Conservation (phyloP, 2,797 vertebrate genomes). For the Adrianichthys oophorus region DNA sequence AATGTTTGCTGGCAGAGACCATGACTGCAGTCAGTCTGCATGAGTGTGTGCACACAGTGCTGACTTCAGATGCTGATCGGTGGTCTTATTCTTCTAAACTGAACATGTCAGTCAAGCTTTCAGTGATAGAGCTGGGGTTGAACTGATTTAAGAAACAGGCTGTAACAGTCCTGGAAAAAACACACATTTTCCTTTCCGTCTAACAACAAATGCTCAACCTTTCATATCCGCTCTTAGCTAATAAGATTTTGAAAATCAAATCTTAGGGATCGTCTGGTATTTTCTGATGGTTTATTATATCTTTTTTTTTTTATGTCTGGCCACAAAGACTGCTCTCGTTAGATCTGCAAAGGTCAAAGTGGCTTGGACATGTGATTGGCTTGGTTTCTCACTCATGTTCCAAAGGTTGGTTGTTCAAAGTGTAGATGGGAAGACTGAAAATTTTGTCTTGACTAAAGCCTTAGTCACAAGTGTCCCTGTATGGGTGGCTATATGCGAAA, state of each 20-base stretch:
- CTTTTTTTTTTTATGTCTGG: slow-evolving; percentile 1
- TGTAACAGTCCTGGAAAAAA: not conserved
- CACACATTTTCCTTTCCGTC: slow-evolving; percentile 1
- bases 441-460: no score
- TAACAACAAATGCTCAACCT: slow-evolving; percentile 8
- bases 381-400: no score
- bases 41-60: slow-evolving; percentile 49
- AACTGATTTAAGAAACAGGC: slow-evolving; percentile 17
- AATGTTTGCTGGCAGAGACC: slow-evolving; percentile 57
- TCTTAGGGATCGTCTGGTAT: slow-evolving; percentile 4
- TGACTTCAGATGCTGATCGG: slow-evolving; percentile 61
- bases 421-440: no score
- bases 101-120: slow-evolving; percentile 44
- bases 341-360: not conserved
- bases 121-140: slow-evolving; percentile 22
- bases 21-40: slow-evolving; percentile 34
- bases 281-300: not conserved
- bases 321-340: slow-evolving; percentile 1
- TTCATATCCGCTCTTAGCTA: slow-evolving; percentile 17
- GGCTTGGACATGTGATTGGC: no score
- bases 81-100: slow-evolving; percentile 32
- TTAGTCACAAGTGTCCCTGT: no score
- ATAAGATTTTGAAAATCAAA: slow-evolving; percentile 21
- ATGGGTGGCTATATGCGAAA: no score
- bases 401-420: no score